These are phyloP conservation scores for Teleiodes luculella DNA, from an alignment of 2,888 invertebrate species.

Conservation along the genomic window DNA sequence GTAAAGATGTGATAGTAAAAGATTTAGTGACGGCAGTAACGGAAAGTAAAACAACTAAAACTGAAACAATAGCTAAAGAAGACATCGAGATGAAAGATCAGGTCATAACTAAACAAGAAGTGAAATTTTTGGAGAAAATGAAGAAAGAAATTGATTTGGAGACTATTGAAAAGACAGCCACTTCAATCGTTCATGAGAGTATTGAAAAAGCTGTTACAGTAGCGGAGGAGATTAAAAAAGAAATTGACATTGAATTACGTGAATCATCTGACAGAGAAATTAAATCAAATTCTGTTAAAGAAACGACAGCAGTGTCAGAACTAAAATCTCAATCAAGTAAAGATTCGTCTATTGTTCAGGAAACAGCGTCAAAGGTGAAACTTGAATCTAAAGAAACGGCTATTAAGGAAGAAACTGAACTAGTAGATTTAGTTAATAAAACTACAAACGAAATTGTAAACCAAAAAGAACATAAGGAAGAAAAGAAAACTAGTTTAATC, in stretches of 20 bases:
- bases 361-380: not conserved
- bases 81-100: slow-evolving; percentile 12
- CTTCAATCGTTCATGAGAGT: slow-evolving; percentile 53
- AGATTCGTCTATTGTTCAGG: not conserved
- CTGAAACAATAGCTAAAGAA: slow-evolving; percentile 15
- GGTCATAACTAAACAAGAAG: slow-evolving; percentile 19
- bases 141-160: slow-evolving; percentile 39
- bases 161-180: slow-evolving; percentile 55
- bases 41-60: slow-evolving; percentile 16
- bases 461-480: slow-evolving; percentile 21
- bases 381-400: slow-evolving; percentile 11
- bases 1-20: slow-evolving; percentile 18
- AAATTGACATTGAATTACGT: slow-evolving; percentile 45
- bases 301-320: not conserved
- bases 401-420: slow-evolving; percentile 22
- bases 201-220: slow-evolving; percentile 56
- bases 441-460: slow-evolving; percentile 26
- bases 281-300: not conserved
- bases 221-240: slow-evolving; percentile 54
- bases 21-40: slow-evolving; percentile 1
- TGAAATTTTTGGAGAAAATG: slow-evolving; percentile 21
- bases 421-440: slow-evolving; percentile 26
- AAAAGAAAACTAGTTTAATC: not conserved
- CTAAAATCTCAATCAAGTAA: slow-evolving; percentile 11
- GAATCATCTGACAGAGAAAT: slow-evolving; percentile 20